phyloP scores from a whole-genome alignment of 2,797 vertebrate genomes.

The Sebastes alutus region DNA sequence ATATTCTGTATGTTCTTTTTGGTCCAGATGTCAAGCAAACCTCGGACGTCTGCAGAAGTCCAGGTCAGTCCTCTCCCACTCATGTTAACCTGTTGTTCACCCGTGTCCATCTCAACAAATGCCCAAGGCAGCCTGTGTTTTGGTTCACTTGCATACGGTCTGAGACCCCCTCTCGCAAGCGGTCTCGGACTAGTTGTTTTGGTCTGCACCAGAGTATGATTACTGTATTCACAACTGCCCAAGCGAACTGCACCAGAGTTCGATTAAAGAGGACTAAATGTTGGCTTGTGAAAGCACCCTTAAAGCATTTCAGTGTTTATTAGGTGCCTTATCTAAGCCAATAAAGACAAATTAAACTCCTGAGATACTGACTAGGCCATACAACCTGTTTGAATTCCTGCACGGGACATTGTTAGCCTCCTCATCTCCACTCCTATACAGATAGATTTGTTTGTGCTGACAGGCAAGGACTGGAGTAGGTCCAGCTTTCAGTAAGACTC shows the following conservation, averaged over 20 bases:
- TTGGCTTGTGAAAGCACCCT: neutral
- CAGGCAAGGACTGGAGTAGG: neutral
- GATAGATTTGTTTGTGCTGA: neutral
- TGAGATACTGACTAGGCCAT: neutral
- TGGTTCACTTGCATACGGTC: too few relatives aligned
- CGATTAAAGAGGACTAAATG: neutral
- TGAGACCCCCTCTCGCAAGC: too few relatives aligned
- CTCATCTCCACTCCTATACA: neutral
- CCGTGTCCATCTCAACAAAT: too few relatives aligned
- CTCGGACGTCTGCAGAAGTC: too few relatives aligned
- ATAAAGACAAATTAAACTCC: neutral
- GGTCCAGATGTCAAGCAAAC: too few relatives aligned
- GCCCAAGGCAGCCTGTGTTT: too few relatives aligned
- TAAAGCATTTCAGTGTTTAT: neutral
- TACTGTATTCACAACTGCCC: neutral
- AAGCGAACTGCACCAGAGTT: neutral
- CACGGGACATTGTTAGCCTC: neutral
- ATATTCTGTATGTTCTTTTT: too few relatives aligned
- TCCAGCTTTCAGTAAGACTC: neutral
- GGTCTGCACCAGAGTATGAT: neutral
- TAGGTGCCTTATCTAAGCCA: neutral
- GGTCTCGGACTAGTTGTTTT: neutral
- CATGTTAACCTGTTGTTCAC: too few relatives aligned
- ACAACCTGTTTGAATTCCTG: neutral
- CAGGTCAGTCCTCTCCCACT: too few relatives aligned